These are phyloP conservation scores for Reticulitermes lucifugus DNA, from an alignment of 2,888 invertebrate species.

Conservation along the genomic window DNA sequence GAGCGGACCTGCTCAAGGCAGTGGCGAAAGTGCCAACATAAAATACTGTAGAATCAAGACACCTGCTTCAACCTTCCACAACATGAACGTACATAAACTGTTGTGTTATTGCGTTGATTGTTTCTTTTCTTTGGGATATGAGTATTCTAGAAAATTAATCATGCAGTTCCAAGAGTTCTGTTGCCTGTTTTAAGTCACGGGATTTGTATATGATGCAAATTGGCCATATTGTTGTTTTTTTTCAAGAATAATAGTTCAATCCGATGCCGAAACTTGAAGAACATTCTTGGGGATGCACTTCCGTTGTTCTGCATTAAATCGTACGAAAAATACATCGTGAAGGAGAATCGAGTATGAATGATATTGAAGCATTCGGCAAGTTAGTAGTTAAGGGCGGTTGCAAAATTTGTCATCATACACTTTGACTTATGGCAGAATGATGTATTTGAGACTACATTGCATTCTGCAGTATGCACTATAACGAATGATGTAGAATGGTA, in stretches of 20 bases:
- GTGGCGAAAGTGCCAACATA: constrained; percentile 78
- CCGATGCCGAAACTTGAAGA: constrained; percentile 13
- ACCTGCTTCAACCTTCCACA: neutral
- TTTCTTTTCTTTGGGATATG: neutral
- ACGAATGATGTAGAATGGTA: neutral
- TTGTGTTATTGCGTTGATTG: neutral
- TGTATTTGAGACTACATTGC: neutral
- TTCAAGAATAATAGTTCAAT: constrained; percentile 11
- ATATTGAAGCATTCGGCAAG: neutral
- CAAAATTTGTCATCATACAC: neutral
- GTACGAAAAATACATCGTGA: neutral
- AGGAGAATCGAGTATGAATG: neutral
- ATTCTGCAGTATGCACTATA: neutral
- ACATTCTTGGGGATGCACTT: neutral
- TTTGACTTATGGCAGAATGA: neutral
- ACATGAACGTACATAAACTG: neutral
- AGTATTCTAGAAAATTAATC: neutral
- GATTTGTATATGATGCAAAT: neutral
- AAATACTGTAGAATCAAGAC: neutral
- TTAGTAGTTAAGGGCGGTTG: too few relatives aligned
- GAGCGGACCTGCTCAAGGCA: constrained; percentile 78
- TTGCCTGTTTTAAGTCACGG: neutral
- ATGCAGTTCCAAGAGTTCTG: neutral
- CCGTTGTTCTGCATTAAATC: neutral
- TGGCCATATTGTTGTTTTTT: neutral